Base-by-base conservation (phyloP, 2,888 invertebrate genomes). In the Clunio marinus region DNA sequence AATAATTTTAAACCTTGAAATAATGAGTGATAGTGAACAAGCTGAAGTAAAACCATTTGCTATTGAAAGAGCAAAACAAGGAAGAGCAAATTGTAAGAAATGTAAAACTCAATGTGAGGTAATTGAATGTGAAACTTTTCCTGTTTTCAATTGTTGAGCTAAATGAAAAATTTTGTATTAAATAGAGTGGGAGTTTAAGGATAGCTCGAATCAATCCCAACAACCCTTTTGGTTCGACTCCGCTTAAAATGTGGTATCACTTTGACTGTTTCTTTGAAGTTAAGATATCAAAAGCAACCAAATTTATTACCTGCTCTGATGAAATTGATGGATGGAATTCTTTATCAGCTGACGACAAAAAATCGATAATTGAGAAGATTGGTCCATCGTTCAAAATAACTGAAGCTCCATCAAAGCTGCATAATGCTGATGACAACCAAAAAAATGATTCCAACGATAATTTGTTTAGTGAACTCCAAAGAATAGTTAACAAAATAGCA, bases 171-270 rank as follows among this genome's bases (percentile, higher is more conserved):
- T 60, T 3, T 62, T 37, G 2, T 15, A 22, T 41, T 41, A 7
- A 10, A 5, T 55, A 55, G 55, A 24, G 32, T 74, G 90, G 87
- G 22, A 82, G 84, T 70, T 74, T 93, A 55, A 82, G 94, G 69
- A 80, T 94, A 57, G 93, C 89, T 0, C 93, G 93, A 77, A 71
- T 91, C 17, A 83, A 86, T 2, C 79, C 87, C 1, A 94, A 91
- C 77, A 91, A 91, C 0, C 93, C 91, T 74, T 70, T 51, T 37
- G 72, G 72, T 2, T 58, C 66, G 20, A 85, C 84, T 0, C 86
- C 86, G 73, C 91, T 94, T 91, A 94, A 93, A 76, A 84, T 85
- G 72, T 94, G 92, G 89, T 84, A 88, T 76, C 94, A 94, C 74
- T 79, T 90, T 0, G 80, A 84, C 69, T 95, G 94, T 73, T 78